Base-by-base conservation (phyloP, 2,113 vertebrate genomes). In the Zosterops pallidus region DNA sequence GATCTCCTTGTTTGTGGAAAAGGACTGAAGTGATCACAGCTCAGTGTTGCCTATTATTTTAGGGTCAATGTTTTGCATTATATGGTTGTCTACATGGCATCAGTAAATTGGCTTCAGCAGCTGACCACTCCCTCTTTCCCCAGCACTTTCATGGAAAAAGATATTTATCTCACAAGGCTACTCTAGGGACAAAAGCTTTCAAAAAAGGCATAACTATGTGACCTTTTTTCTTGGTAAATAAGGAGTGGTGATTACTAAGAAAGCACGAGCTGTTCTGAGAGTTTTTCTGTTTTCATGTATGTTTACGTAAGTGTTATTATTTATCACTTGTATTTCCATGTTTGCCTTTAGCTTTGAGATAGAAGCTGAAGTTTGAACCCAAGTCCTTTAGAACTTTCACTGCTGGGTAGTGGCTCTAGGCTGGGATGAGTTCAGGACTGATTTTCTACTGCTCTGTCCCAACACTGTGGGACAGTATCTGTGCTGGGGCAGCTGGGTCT, bases 201-300 rank as follows among this genome's bases (percentile, higher is more conserved):
- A 90, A n/a, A 91, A 78, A 94, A 84, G 41, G 6, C 87, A 79
- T 71, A 63, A 60, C 53, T 86, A 1, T 78, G 69, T 96, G 86
- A 92, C 60, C 59, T 64, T 90, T 95, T 71, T 81, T 89, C 95
- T 90, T 89, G 90, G 93, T 95, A 95, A 95, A 90, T 83, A 88
- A 94, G 93, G 94, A 90, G 90, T 83, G 90, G 76, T 75, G 76
- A 56, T 56, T 93, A 81, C 83, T 94, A 33, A 86, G 68, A 96
- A 81, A 95, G 95, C 76, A 92, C 88, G 90, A 84, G 71, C 68
- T 37, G 92, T 97, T 83, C 94, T 89, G 85, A 83, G 55, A 33
- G 11, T 67, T 93, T 86, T 95, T 92, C 85, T 80, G 6, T 69
- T 92, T 90, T 55, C 68, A 15, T 50, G 33, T 64, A 37, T 37